Conservation (phyloP, 2,797 vertebrate genomes). For the Psittacula derbiana region DNA sequence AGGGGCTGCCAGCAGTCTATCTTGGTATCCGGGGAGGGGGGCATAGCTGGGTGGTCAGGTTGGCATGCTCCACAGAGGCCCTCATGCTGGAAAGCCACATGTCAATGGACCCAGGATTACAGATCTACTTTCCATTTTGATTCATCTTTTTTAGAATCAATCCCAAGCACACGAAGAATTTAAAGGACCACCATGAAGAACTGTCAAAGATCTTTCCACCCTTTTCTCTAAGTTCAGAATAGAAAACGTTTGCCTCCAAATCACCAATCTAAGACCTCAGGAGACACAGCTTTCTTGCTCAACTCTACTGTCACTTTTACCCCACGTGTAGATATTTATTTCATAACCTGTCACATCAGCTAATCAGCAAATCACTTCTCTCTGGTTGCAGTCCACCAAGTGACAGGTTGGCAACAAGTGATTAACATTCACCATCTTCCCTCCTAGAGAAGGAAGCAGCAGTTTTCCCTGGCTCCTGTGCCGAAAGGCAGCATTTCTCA, state of each 20-base stretch:
- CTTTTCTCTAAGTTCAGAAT: background rate
- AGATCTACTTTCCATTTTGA: background rate
- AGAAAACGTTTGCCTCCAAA: accelerated
- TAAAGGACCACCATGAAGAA: background rate
- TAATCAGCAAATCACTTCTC: background rate
- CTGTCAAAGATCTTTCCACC: background rate
- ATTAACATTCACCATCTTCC: background rate
- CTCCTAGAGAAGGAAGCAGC: background rate
- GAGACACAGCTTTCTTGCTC: background rate
- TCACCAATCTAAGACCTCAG: background rate
- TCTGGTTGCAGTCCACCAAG: background rate
- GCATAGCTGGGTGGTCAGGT: background rate
- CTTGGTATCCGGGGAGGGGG: background rate
- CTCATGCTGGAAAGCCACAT: background rate
- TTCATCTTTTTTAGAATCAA: background rate
- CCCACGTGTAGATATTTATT: background rate
- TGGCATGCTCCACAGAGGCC: background rate
- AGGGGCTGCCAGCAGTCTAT: background rate
- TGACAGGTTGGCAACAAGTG: background rate
- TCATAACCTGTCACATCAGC: background rate
- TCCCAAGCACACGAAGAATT: background rate
- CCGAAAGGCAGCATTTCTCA: background rate
- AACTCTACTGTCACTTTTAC: background rate
- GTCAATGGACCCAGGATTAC: background rate
- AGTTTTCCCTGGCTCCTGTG: background rate